Evolutionary conservation across 1,140 invertebrate genomes (phyloP).

Genomic region (Telenomus remus): DNA sequence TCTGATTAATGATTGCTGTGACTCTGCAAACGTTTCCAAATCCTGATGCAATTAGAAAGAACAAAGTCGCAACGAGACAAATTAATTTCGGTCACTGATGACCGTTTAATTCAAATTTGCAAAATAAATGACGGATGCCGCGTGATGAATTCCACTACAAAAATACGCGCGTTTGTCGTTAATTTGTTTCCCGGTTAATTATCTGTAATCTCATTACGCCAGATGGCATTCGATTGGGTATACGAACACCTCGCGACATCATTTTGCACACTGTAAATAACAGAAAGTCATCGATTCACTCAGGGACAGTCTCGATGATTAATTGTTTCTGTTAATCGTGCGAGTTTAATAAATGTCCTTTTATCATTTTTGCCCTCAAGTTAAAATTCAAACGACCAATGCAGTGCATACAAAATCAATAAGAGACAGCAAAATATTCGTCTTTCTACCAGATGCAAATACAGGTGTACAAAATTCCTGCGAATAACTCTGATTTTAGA

Average conservation of each 20-base stretch:
- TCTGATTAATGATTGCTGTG: conserved; percentile 47
- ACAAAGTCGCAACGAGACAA: conserved; percentile 33
- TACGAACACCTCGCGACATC: conserved; percentile 32
- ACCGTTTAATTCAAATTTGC: conserved; percentile 33
- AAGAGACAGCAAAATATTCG: no score
- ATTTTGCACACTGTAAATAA: conserved; percentile 32
- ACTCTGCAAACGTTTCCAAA: conserved; percentile 50
- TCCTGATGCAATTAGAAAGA: conserved; percentile 42
- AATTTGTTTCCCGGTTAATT: conserved; percentile 47
- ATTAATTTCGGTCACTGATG: conserved; percentile 39
- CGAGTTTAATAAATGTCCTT: conserved; percentile 27
- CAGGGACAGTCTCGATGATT: conserved; percentile 45
- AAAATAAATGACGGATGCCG: conserved; percentile 16
- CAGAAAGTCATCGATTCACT: conserved; percentile 42
- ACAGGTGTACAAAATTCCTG: neutral
- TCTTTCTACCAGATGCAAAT: neutral
- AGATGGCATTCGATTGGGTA: conserved; percentile 27
- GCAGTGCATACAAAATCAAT: no score
- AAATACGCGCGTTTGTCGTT: conserved; percentile 32
- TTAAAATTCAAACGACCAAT: neutral
- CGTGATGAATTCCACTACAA: conserved; percentile 21
- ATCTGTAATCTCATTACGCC: conserved; percentile 45
- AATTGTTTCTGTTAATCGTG: conserved; percentile 38
- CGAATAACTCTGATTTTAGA: neutral
- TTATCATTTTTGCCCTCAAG: neutral